phyloP scores from a whole-genome alignment of 2,113 vertebrate species.

The Echinops telfairi region DNA sequence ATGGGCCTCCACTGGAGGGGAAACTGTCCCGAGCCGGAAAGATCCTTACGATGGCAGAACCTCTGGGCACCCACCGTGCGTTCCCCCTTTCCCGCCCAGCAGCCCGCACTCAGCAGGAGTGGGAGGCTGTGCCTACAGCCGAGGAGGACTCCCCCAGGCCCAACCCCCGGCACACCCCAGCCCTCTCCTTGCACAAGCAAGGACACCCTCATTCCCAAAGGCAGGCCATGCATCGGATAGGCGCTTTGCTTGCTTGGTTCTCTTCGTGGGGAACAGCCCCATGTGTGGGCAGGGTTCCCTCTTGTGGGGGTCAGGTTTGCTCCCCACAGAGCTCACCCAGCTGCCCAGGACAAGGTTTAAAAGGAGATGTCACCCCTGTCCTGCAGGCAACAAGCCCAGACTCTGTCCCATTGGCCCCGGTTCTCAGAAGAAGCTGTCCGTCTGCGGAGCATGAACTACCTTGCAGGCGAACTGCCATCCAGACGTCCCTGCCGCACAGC shows the following conservation, averaged over 20 bases:
- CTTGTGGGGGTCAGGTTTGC: background rate
- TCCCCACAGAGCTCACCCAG: background rate
- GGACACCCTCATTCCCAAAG: background rate
- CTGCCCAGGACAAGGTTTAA: background rate
- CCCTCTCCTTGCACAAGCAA: background rate
- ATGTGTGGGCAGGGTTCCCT: background rate
- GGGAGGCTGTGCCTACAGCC: accelerated
- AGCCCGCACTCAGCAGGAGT: accelerated
- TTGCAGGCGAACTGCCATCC: background rate
- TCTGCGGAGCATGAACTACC: background rate
- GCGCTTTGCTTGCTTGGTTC: background rate
- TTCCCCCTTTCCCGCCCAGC: background rate
- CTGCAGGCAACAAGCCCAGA: background rate
- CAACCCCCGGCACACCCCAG: accelerated
- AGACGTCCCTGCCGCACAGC: background rate
- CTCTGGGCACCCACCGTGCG: accelerated
- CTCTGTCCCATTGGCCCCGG: too few species aligned
- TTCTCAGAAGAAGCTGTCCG: too few species aligned
- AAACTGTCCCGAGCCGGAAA: background rate
- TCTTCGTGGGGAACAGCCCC: background rate
- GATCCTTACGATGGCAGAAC: background rate
- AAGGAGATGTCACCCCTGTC: background rate
- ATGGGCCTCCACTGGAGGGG: background rate
- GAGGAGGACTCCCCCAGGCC: background rate
- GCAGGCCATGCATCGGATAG: background rate